phyloP scores from a whole-genome alignment of 2,888 invertebrate species.

The Agonopterix subpropinquella region DNA sequence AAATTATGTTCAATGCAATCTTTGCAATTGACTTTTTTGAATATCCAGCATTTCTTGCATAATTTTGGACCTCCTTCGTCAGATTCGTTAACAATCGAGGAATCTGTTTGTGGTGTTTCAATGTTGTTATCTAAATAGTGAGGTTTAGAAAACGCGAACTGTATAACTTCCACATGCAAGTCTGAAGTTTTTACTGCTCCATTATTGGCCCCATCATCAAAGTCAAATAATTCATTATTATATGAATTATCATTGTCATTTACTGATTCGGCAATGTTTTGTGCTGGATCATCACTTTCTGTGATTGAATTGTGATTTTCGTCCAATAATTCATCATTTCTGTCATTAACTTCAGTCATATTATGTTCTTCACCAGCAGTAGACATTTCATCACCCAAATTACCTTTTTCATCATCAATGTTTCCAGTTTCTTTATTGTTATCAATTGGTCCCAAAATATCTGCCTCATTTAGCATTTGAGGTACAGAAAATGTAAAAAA shows the following conservation, averaged over 20 bases:
- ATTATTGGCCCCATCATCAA: no score
- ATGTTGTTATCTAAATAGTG: background rate
- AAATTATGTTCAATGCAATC: constrained; percentile 12
- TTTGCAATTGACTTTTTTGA: constrained; percentile 21
- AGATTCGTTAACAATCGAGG: background rate
- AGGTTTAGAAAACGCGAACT: background rate
- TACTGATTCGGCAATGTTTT: background rate
- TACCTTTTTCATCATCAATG: no score
- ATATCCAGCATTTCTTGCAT: constrained; percentile 27
- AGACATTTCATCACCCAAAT: no score
- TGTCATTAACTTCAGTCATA: no score
- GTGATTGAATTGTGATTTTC: background rate
- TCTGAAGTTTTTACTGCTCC: no score
- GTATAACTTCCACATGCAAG: background rate
- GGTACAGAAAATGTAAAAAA: constrained; percentile 25
- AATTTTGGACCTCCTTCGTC: background rate
- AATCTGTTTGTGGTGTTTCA: background rate
- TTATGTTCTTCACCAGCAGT: no score
- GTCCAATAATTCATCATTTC: no score
- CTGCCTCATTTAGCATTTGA: constrained; percentile 1
- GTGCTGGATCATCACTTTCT: background rate
- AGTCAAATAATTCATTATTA: no score
- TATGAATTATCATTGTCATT: background rate
- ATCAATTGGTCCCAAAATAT: no score
- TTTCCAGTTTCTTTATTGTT: no score